Percentiles rank a stretch among this genome's conserved stretches.
phyloP scores from a whole-genome alignment of 2,888 invertebrate species.

The Oligia strigilis region DNA sequence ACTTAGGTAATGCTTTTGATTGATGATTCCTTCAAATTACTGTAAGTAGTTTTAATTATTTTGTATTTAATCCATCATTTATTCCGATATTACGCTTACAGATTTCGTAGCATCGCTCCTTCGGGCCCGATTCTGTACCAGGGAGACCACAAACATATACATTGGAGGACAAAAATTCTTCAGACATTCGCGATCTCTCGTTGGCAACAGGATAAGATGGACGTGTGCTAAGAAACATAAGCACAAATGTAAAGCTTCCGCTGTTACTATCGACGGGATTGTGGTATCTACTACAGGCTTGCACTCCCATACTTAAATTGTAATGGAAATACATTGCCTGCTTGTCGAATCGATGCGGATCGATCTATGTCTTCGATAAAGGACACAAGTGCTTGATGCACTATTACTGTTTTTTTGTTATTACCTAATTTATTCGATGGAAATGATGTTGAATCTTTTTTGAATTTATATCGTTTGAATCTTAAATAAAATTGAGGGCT shows the following conservation, averaged over 20 bases:
- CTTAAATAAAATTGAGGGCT: constrained; percentile 14
- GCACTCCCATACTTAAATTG: constrained; percentile 76
- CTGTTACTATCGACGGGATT: constrained; percentile 83
- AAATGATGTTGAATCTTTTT: neutral
- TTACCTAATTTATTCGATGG: constrained; percentile 3
- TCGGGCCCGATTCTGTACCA: constrained; percentile 75
- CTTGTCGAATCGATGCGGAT: constrained; percentile 17
- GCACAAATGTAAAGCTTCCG: constrained; percentile 85
- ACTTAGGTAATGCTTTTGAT: neutral
- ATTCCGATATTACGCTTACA: constrained; percentile 59
- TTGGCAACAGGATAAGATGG: constrained; percentile 86
- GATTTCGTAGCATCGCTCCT: constrained; percentile 81
- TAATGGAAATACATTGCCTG: neutral
- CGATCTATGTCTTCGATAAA: neutral
- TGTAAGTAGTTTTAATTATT: constrained; percentile 19
- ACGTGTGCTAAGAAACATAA: constrained; percentile 86
- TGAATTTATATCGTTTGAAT: constrained; percentile 3
- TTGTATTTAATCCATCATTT: neutral
- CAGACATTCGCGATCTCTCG: constrained; percentile 83
- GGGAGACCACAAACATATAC: constrained; percentile 81
- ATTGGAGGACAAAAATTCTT: constrained; percentile 86
- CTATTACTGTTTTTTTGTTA: neutral
- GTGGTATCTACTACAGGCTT: constrained; percentile 81
- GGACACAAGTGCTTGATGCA: neutral
- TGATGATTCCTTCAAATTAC: neutral